A percentile compares a stretch with the other conserved stretches of the same genome.
These are phyloP conservation scores for Ylistrum balloti DNA, from an alignment of 1,140 invertebrate genomes.

Conservation along the genomic window DNA sequence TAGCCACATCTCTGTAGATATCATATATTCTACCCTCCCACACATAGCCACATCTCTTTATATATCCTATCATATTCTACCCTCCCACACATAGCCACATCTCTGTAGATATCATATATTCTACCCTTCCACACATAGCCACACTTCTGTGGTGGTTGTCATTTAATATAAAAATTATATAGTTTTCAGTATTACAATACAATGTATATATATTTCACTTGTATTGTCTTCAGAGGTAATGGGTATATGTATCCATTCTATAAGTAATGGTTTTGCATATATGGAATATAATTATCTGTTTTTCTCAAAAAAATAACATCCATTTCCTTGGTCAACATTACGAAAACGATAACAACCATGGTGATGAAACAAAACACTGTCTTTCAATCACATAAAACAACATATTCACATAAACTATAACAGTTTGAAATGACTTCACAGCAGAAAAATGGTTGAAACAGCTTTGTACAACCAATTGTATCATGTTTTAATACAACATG, in stretches of 20 bases:
- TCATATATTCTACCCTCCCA: not conserved
- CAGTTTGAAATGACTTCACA: not conserved
- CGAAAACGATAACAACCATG: not conserved
- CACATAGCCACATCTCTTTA: not conserved
- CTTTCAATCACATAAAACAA: too few relatives aligned
- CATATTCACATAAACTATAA: not conserved
- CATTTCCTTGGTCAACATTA: not conserved
- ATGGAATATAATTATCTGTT: not conserved
- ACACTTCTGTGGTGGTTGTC: too few relatives aligned
- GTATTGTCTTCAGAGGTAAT: too few relatives aligned
- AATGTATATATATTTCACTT: not conserved
- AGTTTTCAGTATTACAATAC: not conserved
- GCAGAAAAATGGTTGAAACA: not conserved
- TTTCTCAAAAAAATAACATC: not conserved
- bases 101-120: not conserved
- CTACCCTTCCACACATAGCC: not conserved
- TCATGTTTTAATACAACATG: not conserved
- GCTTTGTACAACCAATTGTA: not conserved
- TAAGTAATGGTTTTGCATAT: not conserved
- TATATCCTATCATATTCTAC: not conserved
- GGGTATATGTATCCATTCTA: too few relatives aligned
- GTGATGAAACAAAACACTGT: too few relatives aligned
- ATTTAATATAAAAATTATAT: too few relatives aligned
- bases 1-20: not conserved
- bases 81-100: not conserved